phyloP scores from a whole-genome alignment of 2,888 invertebrate genomes.

The Lobophora halterata region DNA sequence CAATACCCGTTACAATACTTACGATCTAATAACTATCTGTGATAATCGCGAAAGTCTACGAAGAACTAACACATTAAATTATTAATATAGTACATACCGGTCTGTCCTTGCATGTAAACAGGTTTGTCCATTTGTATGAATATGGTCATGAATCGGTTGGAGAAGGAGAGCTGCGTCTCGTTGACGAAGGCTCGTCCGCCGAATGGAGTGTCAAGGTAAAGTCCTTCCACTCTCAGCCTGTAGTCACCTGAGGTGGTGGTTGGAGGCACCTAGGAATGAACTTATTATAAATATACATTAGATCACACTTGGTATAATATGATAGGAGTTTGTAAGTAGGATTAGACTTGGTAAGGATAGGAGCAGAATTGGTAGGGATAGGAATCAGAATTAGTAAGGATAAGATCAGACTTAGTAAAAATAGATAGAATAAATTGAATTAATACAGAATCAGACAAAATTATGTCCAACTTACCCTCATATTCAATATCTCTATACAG shows the following conservation, averaged over 20 bases:
- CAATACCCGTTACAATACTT: too few relatives aligned
- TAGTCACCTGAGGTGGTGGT: constrained; percentile 93
- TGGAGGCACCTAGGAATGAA: constrained; percentile 89
- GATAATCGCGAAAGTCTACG: background rate
- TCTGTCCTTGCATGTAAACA: constrained; percentile 95
- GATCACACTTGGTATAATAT: too few relatives aligned
- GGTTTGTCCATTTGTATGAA: constrained; percentile 98
- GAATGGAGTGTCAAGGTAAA: constrained; percentile 86
- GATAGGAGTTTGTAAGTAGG: too few relatives aligned
- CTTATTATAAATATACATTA: too few relatives aligned
- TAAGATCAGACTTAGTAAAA: too few relatives aligned
- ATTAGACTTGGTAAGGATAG: too few relatives aligned
- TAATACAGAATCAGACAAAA: background rate
- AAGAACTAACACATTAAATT: background rate
- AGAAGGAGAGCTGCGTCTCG: constrained; percentile 91
- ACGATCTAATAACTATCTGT: too few relatives aligned
- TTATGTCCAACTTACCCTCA: constrained; percentile 85
- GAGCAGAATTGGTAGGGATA: too few relatives aligned
- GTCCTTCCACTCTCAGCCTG: constrained; percentile 90
- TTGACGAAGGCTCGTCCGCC: constrained; percentile 95
- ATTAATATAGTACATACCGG: constrained; percentile 69
- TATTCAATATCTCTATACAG: constrained; percentile 93
- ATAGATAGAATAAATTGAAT: too few relatives aligned
- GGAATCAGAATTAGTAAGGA: too few relatives aligned
- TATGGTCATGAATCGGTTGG: constrained; percentile 95